Base-by-base conservation (phyloP, 1,140 invertebrate genomes). In the Achroia grisella region DNA sequence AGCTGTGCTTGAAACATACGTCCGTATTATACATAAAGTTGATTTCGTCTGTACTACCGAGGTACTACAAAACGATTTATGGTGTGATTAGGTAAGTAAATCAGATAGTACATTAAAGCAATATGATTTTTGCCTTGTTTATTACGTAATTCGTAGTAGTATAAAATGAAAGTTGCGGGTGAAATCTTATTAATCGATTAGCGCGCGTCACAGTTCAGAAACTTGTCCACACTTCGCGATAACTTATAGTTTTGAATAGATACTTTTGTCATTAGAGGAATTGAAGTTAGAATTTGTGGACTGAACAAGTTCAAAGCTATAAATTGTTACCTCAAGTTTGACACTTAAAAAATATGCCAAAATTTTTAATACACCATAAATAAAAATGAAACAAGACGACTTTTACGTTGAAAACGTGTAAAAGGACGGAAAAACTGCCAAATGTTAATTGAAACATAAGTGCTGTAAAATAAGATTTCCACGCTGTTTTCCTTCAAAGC, bases 401-500 rank as follows among this genome's bases (percentile, higher is more conserved):
- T 23, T 23, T 23, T 23, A 23, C 17, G 17, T 3, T 23, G 17
- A 3, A 2, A 23, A 23, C 2, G 2, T 23, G 17, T 23, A 2
- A 23, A 23, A 23, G 2, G 17, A 23, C n/a, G 15, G 14, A 13
- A n/a, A 31, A 46, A 36, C 35, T 36, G 55, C 56, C 50, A 67
- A 66, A 69, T 65, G 56, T 71, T 77, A 72, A 68, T 74, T 62
- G 60, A 56, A 60, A 61, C 46, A 61, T 69, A 62, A 72, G 66
- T 68, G 58, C 56, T 54, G 35, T 42, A 37, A 68, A 69, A 72
- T 64, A 65, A 52, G 53, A 67, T 63, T 71, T 53, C 48, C 48
- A 30, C 43, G 49, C 59, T 57, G 53, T 70, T 69, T 67, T 67
- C 55, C 55, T 58, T 58, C 39, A 57, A 51, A 45, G 42, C 50